phyloP scores from a whole-genome alignment of 2,888 invertebrate genomes.

The Hyalella azteca region DNA sequence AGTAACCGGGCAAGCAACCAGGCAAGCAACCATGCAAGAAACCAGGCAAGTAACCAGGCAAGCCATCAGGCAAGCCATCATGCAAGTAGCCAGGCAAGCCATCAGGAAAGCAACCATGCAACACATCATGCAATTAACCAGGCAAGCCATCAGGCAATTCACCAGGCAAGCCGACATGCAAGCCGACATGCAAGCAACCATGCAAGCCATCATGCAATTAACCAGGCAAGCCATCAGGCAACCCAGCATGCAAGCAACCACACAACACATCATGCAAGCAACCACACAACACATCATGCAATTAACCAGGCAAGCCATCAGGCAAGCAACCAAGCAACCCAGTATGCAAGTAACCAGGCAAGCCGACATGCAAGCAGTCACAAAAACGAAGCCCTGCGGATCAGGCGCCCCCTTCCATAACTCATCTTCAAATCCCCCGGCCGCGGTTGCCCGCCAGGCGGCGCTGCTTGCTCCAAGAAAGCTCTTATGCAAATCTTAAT shows the following conservation, averaged over 20 bases:
- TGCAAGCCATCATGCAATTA: neutral
- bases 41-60: too few relatives aligned
- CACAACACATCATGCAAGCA: too few relatives aligned
- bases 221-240: neutral
- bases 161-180: neutral
- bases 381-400: neutral
- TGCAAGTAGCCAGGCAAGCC: too few relatives aligned
- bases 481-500: conserved; percentile 29
- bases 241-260: too few relatives aligned
- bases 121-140: too few relatives aligned
- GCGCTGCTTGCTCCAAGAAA: neutral
- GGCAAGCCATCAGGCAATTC: too few relatives aligned
- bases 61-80: too few relatives aligned
- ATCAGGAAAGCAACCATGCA: too few relatives aligned
- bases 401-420: neutral
- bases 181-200: neutral
- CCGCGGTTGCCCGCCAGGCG: neutral
- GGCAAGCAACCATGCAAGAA: too few relatives aligned
- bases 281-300: too few relatives aligned
- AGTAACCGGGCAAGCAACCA: too few relatives aligned
- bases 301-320: neutral
- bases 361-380: neutral
- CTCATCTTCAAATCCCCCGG: neutral
- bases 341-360: neutral
- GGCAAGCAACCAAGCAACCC: neutral